A percentile compares a stretch with the other conserved stretches of the same genome.
These are phyloP conservation scores for Xylocampa areola DNA, from an alignment of 2,888 invertebrate species.

Conservation along the genomic window DNA sequence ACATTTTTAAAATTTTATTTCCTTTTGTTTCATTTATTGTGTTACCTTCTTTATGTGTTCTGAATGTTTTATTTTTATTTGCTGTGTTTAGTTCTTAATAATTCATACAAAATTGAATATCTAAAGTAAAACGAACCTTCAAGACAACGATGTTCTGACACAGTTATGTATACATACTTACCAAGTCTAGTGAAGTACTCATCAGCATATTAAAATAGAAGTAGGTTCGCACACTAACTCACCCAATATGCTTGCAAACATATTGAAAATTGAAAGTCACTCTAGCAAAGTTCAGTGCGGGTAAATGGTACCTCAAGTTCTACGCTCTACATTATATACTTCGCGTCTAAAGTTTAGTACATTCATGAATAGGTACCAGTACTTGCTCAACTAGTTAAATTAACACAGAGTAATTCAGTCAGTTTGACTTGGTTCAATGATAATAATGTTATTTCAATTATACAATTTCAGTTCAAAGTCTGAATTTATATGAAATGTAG, in stretches of 20 bases:
- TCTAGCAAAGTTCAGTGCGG: conserved; percentile 52
- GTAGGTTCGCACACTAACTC: conserved; percentile 62
- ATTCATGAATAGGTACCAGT: conserved; percentile 46
- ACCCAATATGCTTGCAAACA: conserved; percentile 73
- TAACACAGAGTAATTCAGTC: conserved; percentile 28
- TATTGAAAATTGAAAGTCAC: conserved; percentile 75
- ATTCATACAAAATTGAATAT: not conserved
- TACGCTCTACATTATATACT: conserved; percentile 28
- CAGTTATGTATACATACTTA: conserved; percentile 55
- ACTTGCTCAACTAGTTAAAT: conserved; percentile 38
- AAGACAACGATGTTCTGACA: conserved; percentile 47
- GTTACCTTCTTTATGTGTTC: conserved; percentile 61
- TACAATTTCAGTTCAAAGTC: not conserved
- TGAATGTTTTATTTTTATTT: conserved; percentile 38
- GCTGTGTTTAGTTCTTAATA: conserved; percentile 28
- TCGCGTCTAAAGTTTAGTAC: conserved; percentile 34
- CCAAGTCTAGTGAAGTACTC: conserved; percentile 54
- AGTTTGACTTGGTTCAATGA: conserved; percentile 18
- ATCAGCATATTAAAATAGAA: conserved; percentile 60
- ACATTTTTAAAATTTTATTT: conserved; percentile 86
- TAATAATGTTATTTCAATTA: conserved; percentile 2
- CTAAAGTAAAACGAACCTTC: conserved; percentile 14
- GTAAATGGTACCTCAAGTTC: conserved; percentile 47
- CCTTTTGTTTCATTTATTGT: conserved; percentile 85
- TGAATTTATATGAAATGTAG: conserved; percentile 1